phyloP scores from a whole-genome alignment of 2,888 invertebrate species.

The Synanthedon tipuliformis region DNA sequence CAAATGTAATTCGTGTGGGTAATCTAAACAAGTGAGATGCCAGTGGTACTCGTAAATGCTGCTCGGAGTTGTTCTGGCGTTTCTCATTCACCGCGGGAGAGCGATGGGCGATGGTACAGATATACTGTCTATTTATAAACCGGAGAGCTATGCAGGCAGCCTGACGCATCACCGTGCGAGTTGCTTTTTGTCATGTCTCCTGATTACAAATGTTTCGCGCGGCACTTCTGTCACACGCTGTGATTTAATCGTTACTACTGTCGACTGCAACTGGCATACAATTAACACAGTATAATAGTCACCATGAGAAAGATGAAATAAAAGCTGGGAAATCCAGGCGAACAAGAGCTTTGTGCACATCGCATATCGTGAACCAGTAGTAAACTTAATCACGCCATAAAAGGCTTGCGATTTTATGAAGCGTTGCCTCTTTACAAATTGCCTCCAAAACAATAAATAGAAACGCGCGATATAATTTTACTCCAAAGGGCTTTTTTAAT shows the following conservation, averaged over 20 bases:
- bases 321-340: no score
- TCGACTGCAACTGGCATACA: neutral
- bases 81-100: constrained; percentile 5
- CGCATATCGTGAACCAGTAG: no score
- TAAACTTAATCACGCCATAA: no score
- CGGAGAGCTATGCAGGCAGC: neutral
- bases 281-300: no score
- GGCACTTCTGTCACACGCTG: neutral
- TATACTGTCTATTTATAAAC: constrained; percentile 5
- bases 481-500: no score
- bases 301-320: no score
- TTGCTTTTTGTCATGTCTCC: constrained; percentile 37
- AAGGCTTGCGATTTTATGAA: no score
- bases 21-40: constrained; percentile 34
- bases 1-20: constrained; percentile 15
- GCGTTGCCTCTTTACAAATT: no score
- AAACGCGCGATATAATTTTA: no score
- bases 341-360: no score
- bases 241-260: neutral
- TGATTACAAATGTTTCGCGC: constrained; percentile 40
- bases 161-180: constrained; percentile 15
- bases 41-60: constrained; percentile 1
- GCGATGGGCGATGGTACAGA: constrained; percentile 1
- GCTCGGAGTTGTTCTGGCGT: constrained; percentile 1
- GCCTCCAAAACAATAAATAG: no score